Conservation (phyloP, 2,888 invertebrate genomes). For the Bembecia ichneumoniformis region DNA sequence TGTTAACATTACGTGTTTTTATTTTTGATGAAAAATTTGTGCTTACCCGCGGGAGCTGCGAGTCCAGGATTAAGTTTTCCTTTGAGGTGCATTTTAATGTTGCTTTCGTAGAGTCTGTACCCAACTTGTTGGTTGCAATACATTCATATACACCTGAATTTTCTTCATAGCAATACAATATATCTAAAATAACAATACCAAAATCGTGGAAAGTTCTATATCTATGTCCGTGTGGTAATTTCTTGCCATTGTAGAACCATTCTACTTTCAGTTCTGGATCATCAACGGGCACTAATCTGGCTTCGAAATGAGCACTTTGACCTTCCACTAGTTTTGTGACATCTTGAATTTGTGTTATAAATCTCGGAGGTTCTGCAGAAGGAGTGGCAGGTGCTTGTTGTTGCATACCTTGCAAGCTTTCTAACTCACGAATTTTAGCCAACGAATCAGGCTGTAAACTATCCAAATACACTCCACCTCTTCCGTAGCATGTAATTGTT, state of each 20-base stretch:
- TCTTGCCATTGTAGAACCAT: constrained; percentile 95
- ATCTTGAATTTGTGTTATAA: constrained; percentile 88
- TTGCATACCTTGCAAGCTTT: constrained; percentile 79
- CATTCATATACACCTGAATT: constrained; percentile 96
- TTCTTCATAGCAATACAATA: constrained; percentile 95
- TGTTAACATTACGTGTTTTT: constrained; percentile 1
- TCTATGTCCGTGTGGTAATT: constrained; percentile 93
- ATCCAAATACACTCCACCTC: constrained; percentile 89
- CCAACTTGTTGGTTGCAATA: constrained; percentile 91
- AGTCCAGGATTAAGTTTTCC: constrained; percentile 90
- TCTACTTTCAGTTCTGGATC: constrained; percentile 96
- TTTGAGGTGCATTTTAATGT: constrained; percentile 89
- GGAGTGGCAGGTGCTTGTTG: constrained; percentile 75
- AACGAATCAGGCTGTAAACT: constrained; percentile 92
- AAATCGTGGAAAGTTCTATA: constrained; percentile 98
- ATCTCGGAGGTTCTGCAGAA: constrained; percentile 88
- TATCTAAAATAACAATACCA: constrained; percentile 95
- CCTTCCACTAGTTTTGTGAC: constrained; percentile 92
- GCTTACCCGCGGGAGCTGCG: constrained; percentile 89
- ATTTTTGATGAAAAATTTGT: background rate
- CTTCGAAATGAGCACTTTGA: constrained; percentile 94
- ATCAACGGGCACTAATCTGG: constrained; percentile 91
- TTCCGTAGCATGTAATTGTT: constrained; percentile 86
- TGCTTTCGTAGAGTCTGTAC: constrained; percentile 88
- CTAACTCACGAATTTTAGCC: constrained; percentile 88